phyloP scores from a whole-genome alignment of 2,888 invertebrate genomes.

The Allophyes oxyacanthae region DNA sequence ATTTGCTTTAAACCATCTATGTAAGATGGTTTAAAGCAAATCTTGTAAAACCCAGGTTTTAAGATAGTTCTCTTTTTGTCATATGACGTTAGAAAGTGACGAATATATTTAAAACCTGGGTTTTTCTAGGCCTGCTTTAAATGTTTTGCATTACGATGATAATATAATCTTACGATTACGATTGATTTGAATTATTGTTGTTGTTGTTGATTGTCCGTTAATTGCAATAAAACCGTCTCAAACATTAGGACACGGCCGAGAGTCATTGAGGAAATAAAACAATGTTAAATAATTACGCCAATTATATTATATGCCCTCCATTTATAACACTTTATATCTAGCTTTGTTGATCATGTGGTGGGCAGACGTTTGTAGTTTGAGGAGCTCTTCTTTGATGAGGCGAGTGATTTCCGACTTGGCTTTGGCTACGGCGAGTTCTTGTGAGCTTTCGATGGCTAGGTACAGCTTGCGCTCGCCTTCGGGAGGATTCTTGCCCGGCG shows the following conservation, averaged over 20 bases:
- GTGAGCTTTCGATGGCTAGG: conserved; percentile 99
- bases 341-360: conserved; percentile 97
- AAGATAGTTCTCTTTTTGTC: too few relatives aligned
- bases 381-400: conserved; percentile 98
- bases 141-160: too few relatives aligned
- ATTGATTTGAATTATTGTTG: too few relatives aligned
- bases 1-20: too few relatives aligned
- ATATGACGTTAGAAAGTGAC: too few relatives aligned
- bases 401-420: conserved; percentile 99
- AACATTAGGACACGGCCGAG: conserved; percentile 25
- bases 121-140: too few relatives aligned
- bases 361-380: conserved; percentile 96
- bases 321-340: conserved; percentile 97
- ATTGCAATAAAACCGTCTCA: conserved; percentile 21
- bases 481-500: conserved; percentile 95
- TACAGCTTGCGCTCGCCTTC: conserved; percentile 98
- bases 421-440: conserved; percentile 98
- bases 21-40: too few relatives aligned
- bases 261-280: conserved; percentile 52
- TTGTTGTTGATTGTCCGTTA: conserved; percentile 7
- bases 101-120: too few relatives aligned
- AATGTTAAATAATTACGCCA: conserved; percentile 51
- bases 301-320: conserved; percentile 61
- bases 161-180: too few relatives aligned
- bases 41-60: conserved; percentile 21